phyloP scores from a whole-genome alignment of 2,888 invertebrate species.

The Dascillus cervinus region DNA sequence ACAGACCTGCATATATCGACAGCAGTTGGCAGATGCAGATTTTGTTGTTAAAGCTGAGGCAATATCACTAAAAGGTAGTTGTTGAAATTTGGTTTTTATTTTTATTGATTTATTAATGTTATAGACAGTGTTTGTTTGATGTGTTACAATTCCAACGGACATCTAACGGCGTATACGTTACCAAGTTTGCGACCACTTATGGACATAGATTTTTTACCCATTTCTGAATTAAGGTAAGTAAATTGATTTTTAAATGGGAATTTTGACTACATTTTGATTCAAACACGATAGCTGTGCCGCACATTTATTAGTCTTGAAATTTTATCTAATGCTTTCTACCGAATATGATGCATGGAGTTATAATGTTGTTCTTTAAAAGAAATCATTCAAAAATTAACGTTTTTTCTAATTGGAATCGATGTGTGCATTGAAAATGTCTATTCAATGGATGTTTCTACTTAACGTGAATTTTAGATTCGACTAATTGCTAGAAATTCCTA shows the following conservation, averaged over 20 bases:
- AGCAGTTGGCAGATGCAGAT: slow-evolving; percentile 86
- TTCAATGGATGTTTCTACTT: too few relatives aligned
- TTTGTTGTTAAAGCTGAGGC: slow-evolving; percentile 93
- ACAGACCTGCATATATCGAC: slow-evolving; percentile 89
- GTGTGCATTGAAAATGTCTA: too few relatives aligned
- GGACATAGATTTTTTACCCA: slow-evolving; percentile 89
- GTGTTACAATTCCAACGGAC: slow-evolving; percentile 91
- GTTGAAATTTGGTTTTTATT: slow-evolving; percentile 2
- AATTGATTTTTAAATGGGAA: slow-evolving; percentile 5
- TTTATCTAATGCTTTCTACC: slow-evolving; percentile 23
- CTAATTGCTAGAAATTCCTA: too few relatives aligned
- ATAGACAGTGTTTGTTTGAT: slow-evolving; percentile 91
- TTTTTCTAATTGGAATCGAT: too few relatives aligned
- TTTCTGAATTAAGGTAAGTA: slow-evolving; percentile 85
- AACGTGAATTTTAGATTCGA: too few relatives aligned
- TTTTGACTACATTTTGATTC: slow-evolving; percentile 6
- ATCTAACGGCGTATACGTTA: slow-evolving; percentile 87
- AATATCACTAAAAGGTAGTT: slow-evolving; percentile 78
- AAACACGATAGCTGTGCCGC: slow-evolving; percentile 16
- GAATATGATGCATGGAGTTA: slow-evolving; percentile 15
- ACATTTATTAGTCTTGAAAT: slow-evolving; percentile 26
- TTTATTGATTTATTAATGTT: slow-evolving; percentile 26
- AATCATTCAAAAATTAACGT: too few relatives aligned
- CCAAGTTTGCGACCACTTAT: slow-evolving; percentile 90
- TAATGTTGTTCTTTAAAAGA: too few relatives aligned